Evolutionary conservation across 2,113 vertebrate genomes (phyloP).

Genomic region (Papio anubis): DNA sequence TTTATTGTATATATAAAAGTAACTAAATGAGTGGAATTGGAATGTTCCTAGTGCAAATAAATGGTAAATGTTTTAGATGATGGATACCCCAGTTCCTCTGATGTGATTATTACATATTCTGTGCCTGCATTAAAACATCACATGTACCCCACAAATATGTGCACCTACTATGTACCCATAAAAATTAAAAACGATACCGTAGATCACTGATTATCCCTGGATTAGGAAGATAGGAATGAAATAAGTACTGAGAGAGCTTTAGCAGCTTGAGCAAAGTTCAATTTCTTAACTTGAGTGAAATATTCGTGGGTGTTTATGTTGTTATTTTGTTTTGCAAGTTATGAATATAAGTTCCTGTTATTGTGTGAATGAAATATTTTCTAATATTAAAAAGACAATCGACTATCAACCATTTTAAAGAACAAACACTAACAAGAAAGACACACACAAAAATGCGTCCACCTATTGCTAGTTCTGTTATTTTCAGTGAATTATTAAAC

Average conservation of each 20-base stretch:
- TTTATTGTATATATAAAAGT: too few relatives aligned
- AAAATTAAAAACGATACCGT: neutral
- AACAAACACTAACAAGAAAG: neutral
- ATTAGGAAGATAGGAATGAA: neutral
- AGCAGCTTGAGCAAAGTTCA: neutral
- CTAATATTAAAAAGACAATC: neutral
- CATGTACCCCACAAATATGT: too few relatives aligned
- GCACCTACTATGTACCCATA: too few relatives aligned
- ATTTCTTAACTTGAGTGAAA: neutral
- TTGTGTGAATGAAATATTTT: neutral
- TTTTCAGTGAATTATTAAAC: neutral
- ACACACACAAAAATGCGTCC: neutral
- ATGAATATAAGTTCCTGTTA: neutral
- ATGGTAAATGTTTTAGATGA: too few relatives aligned
- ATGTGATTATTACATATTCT: too few relatives aligned
- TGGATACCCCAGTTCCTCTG: too few relatives aligned
- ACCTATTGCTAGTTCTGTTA: neutral
- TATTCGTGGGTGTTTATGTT: neutral
- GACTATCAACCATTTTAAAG: neutral
- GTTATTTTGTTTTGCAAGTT: neutral
- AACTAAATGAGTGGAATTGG: too few relatives aligned
- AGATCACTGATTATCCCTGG: neutral
- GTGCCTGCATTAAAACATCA: too few relatives aligned
- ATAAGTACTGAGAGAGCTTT: neutral
- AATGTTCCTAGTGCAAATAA: too few relatives aligned